Conservation (phyloP, 2,113 vertebrate species). For the Megatriorchis doriae region DNA sequence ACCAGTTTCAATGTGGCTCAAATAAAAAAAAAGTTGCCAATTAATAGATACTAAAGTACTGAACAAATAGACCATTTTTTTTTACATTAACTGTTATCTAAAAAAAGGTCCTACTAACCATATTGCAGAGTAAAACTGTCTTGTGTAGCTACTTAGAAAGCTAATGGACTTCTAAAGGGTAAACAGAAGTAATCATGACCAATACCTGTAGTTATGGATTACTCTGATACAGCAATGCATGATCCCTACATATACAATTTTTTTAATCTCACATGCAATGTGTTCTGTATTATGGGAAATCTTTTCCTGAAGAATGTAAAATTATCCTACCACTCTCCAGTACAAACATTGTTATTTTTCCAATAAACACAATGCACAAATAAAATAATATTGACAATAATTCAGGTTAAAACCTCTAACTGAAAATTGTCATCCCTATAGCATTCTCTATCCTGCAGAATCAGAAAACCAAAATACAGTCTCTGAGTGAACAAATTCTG, state of each 20-base stretch:
- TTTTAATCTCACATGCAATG: not conserved
- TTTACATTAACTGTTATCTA: not conserved
- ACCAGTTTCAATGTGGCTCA: not conserved
- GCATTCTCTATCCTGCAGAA: not conserved
- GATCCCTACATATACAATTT: not conserved
- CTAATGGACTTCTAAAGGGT: not conserved
- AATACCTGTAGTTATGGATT: not conserved
- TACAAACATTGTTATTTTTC: not conserved
- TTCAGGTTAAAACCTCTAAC: not conserved
- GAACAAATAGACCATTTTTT: not conserved
- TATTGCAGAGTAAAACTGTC: not conserved
- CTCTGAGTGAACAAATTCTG: not conserved
- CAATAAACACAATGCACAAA: not conserved
- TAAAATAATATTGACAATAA: not conserved
- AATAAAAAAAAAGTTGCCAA: not conserved
- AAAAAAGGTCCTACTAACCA: not conserved
- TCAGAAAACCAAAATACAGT: not conserved
- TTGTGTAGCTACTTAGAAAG: not conserved
- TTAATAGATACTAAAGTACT: not conserved
- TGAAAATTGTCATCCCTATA: not conserved
- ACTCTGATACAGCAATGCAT: not conserved
- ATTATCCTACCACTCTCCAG: not conserved
- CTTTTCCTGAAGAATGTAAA: not conserved
- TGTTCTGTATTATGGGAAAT: not conserved
- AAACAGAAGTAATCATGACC: not conserved